phyloP scores from a whole-genome alignment of 2,888 invertebrate species.

The Odontomyia ornata region DNA sequence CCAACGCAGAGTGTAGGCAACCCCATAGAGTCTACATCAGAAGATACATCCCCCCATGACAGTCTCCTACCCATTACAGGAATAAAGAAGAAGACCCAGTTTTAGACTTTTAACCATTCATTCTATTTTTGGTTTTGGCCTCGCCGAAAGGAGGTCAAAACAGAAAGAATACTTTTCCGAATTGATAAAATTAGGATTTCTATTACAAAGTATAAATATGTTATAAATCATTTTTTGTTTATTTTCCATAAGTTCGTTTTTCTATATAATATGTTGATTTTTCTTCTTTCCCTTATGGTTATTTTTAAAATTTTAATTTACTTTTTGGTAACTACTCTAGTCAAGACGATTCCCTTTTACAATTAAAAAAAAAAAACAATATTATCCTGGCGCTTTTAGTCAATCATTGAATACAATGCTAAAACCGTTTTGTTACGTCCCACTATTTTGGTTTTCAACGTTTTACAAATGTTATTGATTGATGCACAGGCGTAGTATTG shows the following conservation, averaged over 20 bases:
- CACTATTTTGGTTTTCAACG: not conserved
- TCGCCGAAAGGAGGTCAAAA: too few relatives aligned
- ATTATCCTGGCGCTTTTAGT: conserved; percentile 1
- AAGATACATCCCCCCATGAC: too few relatives aligned
- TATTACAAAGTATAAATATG: conserved; percentile 21
- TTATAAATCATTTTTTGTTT: conserved; percentile 9
- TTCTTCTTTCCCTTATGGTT: conserved; percentile 11
- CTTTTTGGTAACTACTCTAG: conserved; percentile 33
- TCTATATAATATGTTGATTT: conserved; percentile 17
- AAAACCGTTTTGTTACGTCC: not conserved
- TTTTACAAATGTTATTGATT: too few relatives aligned
- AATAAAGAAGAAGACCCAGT: too few relatives aligned
- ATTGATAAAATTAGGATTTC: too few relatives aligned
- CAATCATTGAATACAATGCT: not conserved
- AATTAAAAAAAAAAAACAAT: conserved; percentile 5
- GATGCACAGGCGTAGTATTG: too few relatives aligned
- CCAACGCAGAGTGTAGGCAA: too few relatives aligned
- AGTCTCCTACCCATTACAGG: too few relatives aligned
- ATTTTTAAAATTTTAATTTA: conserved; percentile 6
- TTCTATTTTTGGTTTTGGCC: too few relatives aligned
- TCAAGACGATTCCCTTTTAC: not conserved
- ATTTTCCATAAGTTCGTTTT: not conserved
- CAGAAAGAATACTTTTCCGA: too few relatives aligned
- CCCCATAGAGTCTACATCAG: too few relatives aligned
- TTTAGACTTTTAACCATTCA: too few relatives aligned